Conservation (phyloP, 2,113 vertebrate genomes). For the Scalopus aquaticus region DNA sequence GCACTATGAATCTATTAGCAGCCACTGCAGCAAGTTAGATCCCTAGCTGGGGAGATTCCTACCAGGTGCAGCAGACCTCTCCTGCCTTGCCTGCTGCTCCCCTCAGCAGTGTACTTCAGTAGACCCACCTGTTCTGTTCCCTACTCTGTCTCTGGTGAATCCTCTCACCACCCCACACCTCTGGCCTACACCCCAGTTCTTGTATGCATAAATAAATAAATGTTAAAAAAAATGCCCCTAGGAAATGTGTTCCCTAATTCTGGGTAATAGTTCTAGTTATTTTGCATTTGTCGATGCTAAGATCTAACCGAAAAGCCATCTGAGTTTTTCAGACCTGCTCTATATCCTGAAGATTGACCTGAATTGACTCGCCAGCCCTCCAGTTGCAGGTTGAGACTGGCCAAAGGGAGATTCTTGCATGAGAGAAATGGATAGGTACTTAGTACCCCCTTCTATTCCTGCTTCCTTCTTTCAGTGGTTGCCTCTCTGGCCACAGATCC, state of each 20-base stretch:
- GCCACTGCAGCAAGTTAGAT: no score
- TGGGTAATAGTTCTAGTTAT: not conserved
- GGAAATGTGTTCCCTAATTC: not conserved
- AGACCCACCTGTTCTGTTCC: no score
- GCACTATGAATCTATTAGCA: no score
- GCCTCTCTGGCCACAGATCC: not conserved
- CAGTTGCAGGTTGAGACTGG: not conserved
- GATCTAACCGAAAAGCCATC: not conserved
- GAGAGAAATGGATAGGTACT: not conserved
- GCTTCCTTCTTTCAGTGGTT: not conserved
- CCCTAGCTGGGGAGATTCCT: no score
- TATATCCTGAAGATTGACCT: not conserved
- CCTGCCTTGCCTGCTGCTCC: no score
- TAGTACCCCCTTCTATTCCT: not conserved
- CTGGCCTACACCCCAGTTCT: no score
- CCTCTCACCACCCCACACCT: no score
- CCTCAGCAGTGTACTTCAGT: no score
- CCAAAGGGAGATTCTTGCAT: not conserved
- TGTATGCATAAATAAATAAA: no score
- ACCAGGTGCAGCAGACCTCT: no score
- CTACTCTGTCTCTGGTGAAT: no score
- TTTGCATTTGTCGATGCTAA: not conserved
- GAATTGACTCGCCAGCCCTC: not conserved
- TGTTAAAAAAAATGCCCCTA: not conserved
- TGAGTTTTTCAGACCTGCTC: not conserved